Evolutionary conservation across 2,113 vertebrate species (phyloP), one percentile per base, ranked within the genome.

Genomic region (Xenus cinereus): DNA sequence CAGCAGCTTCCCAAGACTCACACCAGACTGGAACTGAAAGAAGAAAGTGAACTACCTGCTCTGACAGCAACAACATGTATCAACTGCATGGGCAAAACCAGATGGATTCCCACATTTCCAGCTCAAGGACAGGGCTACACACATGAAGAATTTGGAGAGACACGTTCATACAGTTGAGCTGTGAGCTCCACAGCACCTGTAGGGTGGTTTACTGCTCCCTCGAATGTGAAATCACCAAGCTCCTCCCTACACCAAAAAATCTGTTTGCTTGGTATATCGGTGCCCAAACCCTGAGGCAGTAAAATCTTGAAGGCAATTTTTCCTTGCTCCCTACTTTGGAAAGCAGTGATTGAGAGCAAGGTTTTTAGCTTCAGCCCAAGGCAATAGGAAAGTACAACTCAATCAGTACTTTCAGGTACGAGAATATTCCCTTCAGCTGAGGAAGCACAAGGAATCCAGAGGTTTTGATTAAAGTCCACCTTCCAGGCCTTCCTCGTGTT

Each of bases 31-130:
- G 43, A 53, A 69, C 56, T 85, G 54, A 57, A 90, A 68, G 28
- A 46, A 39, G 53, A 35, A 59, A 76, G 27, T 1, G 0, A 72
- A 5, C 5, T 23, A 41, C 12, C 33, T 7, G 2, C 43, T 41
- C 39, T 51, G 72, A 50, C 7, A 71, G 33, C 33, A 81, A 41
- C 14, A 16, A 16, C 4, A 24, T 0, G 0, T 37, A 45, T 19
- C 15, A 17, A 45, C 7, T 23, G 28, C 22, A n/a, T 14, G 17
- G 87, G 24, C 56, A 73, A 62, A 92, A 53, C 14, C n/a, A 37
- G 46, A 63, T 6, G 3, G 1, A 26, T 18, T 57, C 53, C n/a
- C 21, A 14, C 24, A 48, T 30, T 60, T 41, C 37, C 74, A 56
- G n/a, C n/a, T 35, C 5, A 3, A 63, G 43, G 53, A 84, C 59